These are phyloP conservation scores for Anagrus nilaparvatae DNA, from an alignment of 1,140 invertebrate genomes.

Conservation along the genomic window DNA sequence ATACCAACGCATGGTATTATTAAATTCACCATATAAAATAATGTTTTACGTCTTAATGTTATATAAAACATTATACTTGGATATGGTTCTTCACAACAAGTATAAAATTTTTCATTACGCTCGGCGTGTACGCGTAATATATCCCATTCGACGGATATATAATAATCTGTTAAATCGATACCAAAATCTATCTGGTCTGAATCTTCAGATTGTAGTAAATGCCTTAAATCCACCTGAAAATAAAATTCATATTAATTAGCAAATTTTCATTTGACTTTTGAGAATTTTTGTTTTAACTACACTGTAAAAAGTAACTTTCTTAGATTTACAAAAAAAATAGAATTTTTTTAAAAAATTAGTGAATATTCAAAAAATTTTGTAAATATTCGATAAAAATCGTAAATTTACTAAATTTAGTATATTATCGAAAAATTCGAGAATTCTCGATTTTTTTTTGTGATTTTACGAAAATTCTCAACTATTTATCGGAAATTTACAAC, in stretches of 20 bases:
- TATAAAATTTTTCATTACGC: constrained; percentile 82
- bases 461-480: too few relatives aligned
- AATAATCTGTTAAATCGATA: constrained; percentile 88
- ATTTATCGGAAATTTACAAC: too few relatives aligned
- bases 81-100: constrained; percentile 84
- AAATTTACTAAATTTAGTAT: too few relatives aligned
- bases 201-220: constrained; percentile 69
- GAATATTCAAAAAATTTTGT: too few relatives aligned
- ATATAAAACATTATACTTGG: constrained; percentile 98
- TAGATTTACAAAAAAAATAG: too few relatives aligned
- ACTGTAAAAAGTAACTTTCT: too few relatives aligned
- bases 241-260: too few relatives aligned
- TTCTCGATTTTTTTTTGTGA: too few relatives aligned
- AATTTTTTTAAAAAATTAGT: too few relatives aligned
- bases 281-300: too few relatives aligned
- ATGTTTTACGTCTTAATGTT: constrained; percentile 87
- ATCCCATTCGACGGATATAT: constrained; percentile 97
- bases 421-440: too few relatives aligned
- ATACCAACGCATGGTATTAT: constrained; percentile 95
- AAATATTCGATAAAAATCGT: too few relatives aligned
- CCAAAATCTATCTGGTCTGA: constrained; percentile 76
- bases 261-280: not conserved
- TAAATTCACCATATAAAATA: constrained; percentile 95
- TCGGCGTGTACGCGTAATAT: constrained; percentile 82
- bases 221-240: constrained; percentile 74